Percentiles rank a stretch among this genome's conserved stretches.
Conservation (phyloP, 37 sponge, comb jelly and placozoan species). For the Halichondria panicea region DNA sequence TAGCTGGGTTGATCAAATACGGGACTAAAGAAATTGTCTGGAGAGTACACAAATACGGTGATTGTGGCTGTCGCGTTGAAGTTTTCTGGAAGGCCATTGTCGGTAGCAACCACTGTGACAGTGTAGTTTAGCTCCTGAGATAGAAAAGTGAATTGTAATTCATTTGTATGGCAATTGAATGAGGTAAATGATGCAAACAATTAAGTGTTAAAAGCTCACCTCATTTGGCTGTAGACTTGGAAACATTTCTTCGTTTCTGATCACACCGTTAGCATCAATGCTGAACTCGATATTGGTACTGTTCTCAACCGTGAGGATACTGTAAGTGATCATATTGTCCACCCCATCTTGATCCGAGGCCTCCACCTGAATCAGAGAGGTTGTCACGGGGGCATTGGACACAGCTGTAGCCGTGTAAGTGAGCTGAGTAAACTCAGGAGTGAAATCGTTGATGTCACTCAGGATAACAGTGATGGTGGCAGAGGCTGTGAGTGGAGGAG, state of each 20-base stretch:
- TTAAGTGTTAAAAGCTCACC: not conserved
- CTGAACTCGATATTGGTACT: constrained; percentile 13
- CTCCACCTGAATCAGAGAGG: constrained; percentile 28
- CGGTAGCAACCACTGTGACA: constrained; percentile 66
- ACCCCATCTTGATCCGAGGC: constrained; percentile 59
- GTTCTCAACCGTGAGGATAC: not conserved
- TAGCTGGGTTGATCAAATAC: constrained; percentile 30
- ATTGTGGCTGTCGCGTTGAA: constrained; percentile 29
- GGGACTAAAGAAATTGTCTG: constrained; percentile 65
- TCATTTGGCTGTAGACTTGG: not conserved
- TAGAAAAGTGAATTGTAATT: not conserved
- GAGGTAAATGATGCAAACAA: no score
- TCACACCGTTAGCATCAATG: constrained; percentile 16
- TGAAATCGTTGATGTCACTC: constrained; percentile 48
- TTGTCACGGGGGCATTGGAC: constrained; percentile 18
- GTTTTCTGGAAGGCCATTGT: constrained; percentile 59
- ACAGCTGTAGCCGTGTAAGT: constrained; percentile 7
- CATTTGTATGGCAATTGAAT: no score
- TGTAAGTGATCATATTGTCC: constrained; percentile 48
- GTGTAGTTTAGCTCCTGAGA: constrained; percentile 30
- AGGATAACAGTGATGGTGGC: constrained; percentile 14
- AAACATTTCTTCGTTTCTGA: constrained; percentile 3
- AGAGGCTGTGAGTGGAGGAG: constrained; percentile 10
- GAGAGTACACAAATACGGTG: constrained; percentile 46
- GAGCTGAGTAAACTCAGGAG: constrained; percentile 22